Base-by-base conservation (phyloP, 2,888 invertebrate species). In the Cheilosia grossa region DNA sequence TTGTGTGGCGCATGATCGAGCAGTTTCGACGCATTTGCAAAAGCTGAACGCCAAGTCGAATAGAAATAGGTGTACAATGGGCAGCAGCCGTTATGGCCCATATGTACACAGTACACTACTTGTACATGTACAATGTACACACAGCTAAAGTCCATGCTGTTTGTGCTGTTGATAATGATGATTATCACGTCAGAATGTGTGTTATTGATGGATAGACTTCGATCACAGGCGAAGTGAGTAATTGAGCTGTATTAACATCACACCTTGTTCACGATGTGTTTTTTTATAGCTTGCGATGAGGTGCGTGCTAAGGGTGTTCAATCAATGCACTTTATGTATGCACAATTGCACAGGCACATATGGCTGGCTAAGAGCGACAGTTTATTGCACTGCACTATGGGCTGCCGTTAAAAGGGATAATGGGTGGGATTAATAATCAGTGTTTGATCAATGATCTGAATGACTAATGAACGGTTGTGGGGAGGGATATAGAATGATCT, bases 151-250 rank as follows among this genome's bases (percentile, higher is more conserved):
- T 82, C 67, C 54, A 37, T 47, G 61, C 33, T 37, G n/a, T 54
- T 47, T 51, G 17, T 44, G 44, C n/a, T 69, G 66, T 59, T 83
- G 83, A 74, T 79, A 59, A 66, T 67, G 75, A 75, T 81, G 70
- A 81, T 85, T 81, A 85, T 77, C 85, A 85, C 63, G 75, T 77
- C 75, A 85, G 75, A 85, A 67, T 80, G 54, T 81, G 61, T 80
- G 21, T 51, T 72, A 77, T 77, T 85, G 81, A 85, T 85, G 70
- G 81, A 81, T 85, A 77, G 81, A 75, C 85, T 75, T 80, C 67
- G 85, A 85, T 81, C 81, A 51, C 33, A 56, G 64, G 42, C 75
- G 75, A 75, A 70, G 80, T 75, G 59, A 75, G 74, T 80, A 85
- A 80, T 85, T 85, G 80, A 61, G 70, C 61, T 13, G 21, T 51